Conservation (phyloP, 2,797 vertebrate genomes). For the Argentina silus region DNA sequence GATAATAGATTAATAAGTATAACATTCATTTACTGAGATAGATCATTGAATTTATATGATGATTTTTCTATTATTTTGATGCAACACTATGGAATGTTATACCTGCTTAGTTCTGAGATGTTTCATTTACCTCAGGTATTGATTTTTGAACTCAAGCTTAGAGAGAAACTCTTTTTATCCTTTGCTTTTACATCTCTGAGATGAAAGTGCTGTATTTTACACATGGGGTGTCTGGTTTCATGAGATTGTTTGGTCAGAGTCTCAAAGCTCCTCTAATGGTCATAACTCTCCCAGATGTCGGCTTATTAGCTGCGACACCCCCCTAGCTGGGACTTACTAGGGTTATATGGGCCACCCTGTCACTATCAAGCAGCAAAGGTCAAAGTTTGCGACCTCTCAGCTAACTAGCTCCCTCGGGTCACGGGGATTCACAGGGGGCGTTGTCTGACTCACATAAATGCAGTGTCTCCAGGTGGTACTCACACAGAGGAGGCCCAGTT, state of each 20-base stretch:
- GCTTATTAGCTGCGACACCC: conserved; percentile 74
- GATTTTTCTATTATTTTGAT: neutral
- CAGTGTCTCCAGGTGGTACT: conserved; percentile 68
- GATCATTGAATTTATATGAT: neutral
- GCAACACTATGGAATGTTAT: neutral
- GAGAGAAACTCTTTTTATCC: conserved; percentile 38
- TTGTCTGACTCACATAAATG: conserved; percentile 51
- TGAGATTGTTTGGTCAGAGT: conserved; percentile 66
- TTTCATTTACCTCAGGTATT: conserved; percentile 69
- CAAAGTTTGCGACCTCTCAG: conserved; percentile 64
- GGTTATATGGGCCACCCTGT: conserved; percentile 73
- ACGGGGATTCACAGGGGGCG: conserved; percentile 55
- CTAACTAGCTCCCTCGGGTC: conserved; percentile 72
- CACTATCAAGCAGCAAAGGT: conserved; percentile 63
- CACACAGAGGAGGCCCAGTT: conserved; percentile 1
- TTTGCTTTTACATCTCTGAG: conserved; percentile 40
- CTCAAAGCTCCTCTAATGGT: conserved; percentile 64
- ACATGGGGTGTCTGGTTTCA: conserved; percentile 67
- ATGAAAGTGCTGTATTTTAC: conserved; percentile 67
- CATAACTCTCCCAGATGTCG: conserved; percentile 79
- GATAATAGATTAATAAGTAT: neutral
- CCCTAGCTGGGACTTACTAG: conserved; percentile 41
- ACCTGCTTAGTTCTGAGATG: conserved; percentile 58
- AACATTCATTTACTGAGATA: neutral
- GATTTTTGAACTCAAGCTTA: conserved; percentile 32